Evolutionary conservation across 1,140 invertebrate genomes (phyloP).

Genomic region (Drosophila mauritiana): DNA sequence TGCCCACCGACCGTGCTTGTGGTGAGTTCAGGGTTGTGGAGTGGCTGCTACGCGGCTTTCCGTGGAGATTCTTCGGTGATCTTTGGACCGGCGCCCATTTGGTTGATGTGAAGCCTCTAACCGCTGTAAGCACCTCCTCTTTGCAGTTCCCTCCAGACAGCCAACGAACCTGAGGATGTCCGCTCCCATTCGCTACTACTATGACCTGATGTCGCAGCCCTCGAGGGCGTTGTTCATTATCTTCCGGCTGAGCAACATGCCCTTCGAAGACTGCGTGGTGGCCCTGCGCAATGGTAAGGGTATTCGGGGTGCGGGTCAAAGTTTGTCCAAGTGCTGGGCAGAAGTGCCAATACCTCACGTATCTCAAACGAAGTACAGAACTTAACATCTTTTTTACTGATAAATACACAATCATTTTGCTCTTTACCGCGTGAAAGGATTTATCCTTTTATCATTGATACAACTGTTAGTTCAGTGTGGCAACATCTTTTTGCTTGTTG

Average conservation of each 20-base stretch:
- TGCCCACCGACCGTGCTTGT: constrained; percentile 9
- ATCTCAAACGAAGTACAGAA: too few species aligned
- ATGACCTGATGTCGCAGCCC: constrained; percentile 91
- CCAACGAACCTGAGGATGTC: constrained; percentile 42
- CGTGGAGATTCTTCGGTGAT: constrained; percentile 24
- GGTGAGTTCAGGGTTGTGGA: constrained; percentile 11
- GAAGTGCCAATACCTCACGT: not conserved
- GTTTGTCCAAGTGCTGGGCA: not conserved
- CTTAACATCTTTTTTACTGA: too few species aligned
- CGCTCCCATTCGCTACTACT: constrained; percentile 87
- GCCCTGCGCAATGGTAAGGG: constrained; percentile 87
- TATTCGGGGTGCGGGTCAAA: not conserved
- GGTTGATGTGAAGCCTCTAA: constrained; percentile 5
- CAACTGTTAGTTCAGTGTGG: not conserved
- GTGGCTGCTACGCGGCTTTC: not conserved
- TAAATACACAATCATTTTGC: too few species aligned
- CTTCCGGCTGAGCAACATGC: constrained; percentile 87
- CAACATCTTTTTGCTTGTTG: not conserved
- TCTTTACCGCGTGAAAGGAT: too few species aligned
- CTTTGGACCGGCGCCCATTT: constrained; percentile 48
- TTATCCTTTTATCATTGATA: too few species aligned
- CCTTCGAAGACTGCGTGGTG: constrained; percentile 87
- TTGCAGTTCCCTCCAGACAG: constrained; percentile 35
- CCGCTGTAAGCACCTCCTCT: too few species aligned
- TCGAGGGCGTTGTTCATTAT: constrained; percentile 90